phyloP scores from a whole-genome alignment of 1,140 invertebrate species.

The Cryptotermes secundus region DNA sequence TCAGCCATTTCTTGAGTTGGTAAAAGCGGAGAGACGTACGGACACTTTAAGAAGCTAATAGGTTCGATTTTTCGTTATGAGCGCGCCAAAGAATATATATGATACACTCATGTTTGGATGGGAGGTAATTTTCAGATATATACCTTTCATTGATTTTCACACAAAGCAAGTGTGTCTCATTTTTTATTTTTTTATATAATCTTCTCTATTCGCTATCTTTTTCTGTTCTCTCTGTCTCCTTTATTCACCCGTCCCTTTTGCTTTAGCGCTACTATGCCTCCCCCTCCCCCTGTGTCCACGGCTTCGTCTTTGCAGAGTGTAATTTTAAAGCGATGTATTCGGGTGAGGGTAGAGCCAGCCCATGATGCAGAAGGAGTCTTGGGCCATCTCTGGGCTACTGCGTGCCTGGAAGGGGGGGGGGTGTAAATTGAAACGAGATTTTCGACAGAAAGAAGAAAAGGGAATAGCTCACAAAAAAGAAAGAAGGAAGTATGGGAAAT shows the following conservation, averaged over 20 bases:
- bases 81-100: no score
- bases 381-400: neutral
- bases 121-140: no score
- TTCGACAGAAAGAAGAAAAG: neutral
- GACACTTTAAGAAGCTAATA: no score
- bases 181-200: neutral
- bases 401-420: neutral
- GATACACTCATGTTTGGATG: no score
- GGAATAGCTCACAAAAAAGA: neutral
- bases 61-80: no score
- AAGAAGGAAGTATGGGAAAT: neutral
- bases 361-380: neutral
- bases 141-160: no score
- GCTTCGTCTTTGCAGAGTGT: neutral
- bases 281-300: neutral
- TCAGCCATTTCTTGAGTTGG: no score
- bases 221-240: neutral
- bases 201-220: neutral
- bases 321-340: slow-evolving; percentile 13
- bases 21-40: no score
- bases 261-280: neutral
- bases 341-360: neutral
- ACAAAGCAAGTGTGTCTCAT: neutral
- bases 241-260: neutral
- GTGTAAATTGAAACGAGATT: slow-evolving; percentile 17